Conservation (phyloP, 92 coral and sea anemone species). For the Meandrina meandrites region DNA sequence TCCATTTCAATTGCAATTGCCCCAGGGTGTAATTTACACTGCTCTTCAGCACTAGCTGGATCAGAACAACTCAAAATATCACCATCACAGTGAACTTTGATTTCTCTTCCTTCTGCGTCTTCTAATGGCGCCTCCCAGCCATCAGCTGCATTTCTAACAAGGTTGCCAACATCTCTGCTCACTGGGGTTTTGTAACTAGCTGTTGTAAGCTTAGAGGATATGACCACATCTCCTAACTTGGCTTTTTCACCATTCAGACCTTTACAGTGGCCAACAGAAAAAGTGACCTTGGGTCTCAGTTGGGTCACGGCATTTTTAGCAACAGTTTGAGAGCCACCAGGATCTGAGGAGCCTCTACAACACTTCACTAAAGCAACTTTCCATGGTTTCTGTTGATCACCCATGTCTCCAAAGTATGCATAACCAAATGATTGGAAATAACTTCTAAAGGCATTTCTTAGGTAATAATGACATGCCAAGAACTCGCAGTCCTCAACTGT, state of each 20-base stretch:
- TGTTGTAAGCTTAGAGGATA: slow-evolving; percentile 6
- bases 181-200: neutral
- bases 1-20: neutral
- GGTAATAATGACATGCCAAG: slow-evolving; percentile 27
- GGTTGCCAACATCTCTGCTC: slow-evolving; percentile 24
- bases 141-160: slow-evolving; percentile 26
- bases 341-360: neutral
- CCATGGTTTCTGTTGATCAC: neutral
- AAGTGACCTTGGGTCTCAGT: slow-evolving; percentile 11
- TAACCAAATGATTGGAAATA: neutral
- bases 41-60: neutral
- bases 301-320: slow-evolving; percentile 13
- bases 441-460: slow-evolving; percentile 9
- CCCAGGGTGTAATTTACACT: neutral
- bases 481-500: slow-evolving; percentile 29
- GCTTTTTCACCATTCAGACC: slow-evolving; percentile 22
- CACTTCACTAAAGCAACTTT: slow-evolving; percentile 46
- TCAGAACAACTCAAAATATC: slow-evolving; percentile 44
- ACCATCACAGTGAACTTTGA: slow-evolving; percentile 22
- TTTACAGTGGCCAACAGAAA: neutral
- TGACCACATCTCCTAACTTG: slow-evolving; percentile 40
- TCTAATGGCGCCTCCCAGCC: slow-evolving; percentile 49
- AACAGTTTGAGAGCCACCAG: slow-evolving; percentile 17
- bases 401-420: slow-evolving; percentile 33
- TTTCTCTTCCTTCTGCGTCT: neutral